Conservation (phyloP, 1,140 invertebrate species). For the Zelostemma sp. region DNA sequence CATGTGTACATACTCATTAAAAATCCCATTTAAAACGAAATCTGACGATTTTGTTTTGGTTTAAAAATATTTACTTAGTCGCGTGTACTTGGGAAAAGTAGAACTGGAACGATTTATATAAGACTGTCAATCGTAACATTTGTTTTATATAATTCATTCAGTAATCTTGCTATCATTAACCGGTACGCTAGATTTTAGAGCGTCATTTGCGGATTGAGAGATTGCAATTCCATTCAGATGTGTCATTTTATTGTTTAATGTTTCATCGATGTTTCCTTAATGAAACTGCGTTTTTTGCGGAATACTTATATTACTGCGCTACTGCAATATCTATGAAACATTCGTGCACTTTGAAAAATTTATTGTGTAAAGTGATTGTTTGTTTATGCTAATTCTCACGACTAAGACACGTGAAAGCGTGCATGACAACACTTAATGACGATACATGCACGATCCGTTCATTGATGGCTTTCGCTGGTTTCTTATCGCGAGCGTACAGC, state of each 20-base stretch:
- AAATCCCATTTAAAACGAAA: not conserved
- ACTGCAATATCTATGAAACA: too few relatives aligned
- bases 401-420: not conserved
- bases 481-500: slow-evolving; percentile 14
- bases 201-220: too few relatives aligned
- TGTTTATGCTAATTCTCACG: not conserved
- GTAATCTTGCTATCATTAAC: not conserved
- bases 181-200: slow-evolving; percentile 10
- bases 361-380: not conserved
- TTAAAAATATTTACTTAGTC: not conserved
- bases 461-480: slow-evolving; percentile 32
- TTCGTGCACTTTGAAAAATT: too few relatives aligned
- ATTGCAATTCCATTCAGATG: too few relatives aligned
- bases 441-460: slow-evolving; percentile 21
- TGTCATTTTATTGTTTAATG: too few relatives aligned
- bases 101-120: slow-evolving; percentile 4
- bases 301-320: too few relatives aligned
- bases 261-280: too few relatives aligned
- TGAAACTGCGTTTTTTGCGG: too few relatives aligned
- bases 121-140: slow-evolving; percentile 1
- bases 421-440: not conserved
- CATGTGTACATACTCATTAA: not conserved
- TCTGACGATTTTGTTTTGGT: not conserved
- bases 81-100: not conserved
- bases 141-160: not conserved